Evolutionary conservation across 2,113 vertebrate genomes (phyloP).

Genomic region (Cygnus buccinator): DNA sequence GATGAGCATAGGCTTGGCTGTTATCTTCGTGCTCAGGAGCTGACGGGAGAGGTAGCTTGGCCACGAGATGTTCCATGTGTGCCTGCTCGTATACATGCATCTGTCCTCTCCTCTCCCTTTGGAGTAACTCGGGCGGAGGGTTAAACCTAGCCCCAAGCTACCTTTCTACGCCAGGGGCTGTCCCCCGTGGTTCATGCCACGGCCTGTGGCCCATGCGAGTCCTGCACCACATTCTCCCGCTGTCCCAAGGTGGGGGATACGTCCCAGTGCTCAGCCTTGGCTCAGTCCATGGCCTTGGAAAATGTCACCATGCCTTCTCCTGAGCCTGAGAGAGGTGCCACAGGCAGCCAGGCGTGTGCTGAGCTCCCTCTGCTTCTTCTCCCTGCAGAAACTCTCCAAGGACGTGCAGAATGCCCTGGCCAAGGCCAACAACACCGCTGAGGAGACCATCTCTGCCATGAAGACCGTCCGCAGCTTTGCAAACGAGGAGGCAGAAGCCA

Average conservation of each 20-base stretch:
- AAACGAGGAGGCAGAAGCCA: conserved; percentile 85
- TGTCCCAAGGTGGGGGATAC: not conserved
- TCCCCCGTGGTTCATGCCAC: not conserved
- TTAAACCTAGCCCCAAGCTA: not conserved
- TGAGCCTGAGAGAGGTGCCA: not conserved
- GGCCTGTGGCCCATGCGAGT: not conserved
- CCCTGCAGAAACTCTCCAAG: conserved; percentile 86
- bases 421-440: conserved; percentile 91
- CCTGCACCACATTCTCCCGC: not conserved
- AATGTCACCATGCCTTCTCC: not conserved
- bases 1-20: not conserved
- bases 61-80: rapidly evolving
- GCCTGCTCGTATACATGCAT: rapidly evolving
- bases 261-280: not conserved
- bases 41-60: not conserved
- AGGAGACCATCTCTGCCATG: conserved; percentile 94
- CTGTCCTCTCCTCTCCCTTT: not conserved
- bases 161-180: not conserved
- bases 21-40: not conserved
- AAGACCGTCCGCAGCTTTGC: conserved; percentile 95
- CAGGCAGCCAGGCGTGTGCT: rapidly evolving
- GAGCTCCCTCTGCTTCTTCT: not conserved
- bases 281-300: not conserved
- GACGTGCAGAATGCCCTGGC: conserved; percentile 91
- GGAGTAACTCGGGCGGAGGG: not conserved